Conservation (phyloP, 2,797 vertebrate genomes). For the Chaetodon trifasciatus region DNA sequence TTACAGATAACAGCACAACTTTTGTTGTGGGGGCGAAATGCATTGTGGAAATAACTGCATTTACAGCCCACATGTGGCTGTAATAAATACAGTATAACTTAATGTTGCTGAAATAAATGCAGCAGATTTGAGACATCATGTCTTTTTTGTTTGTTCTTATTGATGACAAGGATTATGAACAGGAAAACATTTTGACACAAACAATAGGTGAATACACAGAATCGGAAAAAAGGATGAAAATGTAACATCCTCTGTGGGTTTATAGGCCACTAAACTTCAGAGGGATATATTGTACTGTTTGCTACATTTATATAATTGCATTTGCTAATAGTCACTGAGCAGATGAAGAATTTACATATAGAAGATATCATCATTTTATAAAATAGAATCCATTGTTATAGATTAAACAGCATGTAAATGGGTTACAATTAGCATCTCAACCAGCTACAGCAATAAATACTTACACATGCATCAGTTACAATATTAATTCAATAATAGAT, state of each 20-base stretch:
- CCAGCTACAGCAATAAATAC: background rate
- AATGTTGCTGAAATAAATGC: background rate
- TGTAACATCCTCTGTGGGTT: background rate
- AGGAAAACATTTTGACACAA: background rate
- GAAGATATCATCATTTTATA: background rate
- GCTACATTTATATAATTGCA: background rate
- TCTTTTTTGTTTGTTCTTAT: background rate
- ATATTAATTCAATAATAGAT: background rate
- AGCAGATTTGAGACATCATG: background rate
- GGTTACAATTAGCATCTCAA: no score
- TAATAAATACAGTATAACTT: background rate
- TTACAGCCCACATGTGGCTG: background rate
- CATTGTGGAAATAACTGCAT: constrained; percentile 2
- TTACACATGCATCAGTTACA: background rate
- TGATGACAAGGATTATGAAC: background rate
- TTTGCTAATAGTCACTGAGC: background rate
- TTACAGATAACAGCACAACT: background rate
- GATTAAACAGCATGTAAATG: background rate
- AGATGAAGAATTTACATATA: background rate
- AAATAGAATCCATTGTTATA: background rate
- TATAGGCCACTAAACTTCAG: background rate
- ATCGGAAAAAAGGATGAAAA: background rate
- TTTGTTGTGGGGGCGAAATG: background rate
- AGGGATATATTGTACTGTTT: background rate
- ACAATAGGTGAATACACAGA: background rate